phyloP scores from a whole-genome alignment of 2,113 vertebrate species.

The Gymnobelideus leadbeateri region DNA sequence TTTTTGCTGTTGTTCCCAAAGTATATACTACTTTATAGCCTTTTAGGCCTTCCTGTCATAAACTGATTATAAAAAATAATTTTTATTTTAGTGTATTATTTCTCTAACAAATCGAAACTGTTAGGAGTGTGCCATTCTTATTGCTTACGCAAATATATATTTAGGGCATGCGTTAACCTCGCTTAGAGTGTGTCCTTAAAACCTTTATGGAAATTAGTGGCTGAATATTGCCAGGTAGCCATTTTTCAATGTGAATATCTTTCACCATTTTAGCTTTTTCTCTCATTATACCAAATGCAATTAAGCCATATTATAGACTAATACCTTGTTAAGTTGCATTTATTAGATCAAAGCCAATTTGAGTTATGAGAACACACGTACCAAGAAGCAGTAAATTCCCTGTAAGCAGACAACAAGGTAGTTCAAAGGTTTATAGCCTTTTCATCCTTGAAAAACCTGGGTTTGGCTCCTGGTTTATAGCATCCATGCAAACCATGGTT shows the following conservation, averaged over 20 bases:
- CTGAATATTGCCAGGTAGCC: slow-evolving; percentile 31
- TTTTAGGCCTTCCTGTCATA: slow-evolving; percentile 11
- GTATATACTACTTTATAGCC: slow-evolving; percentile 55
- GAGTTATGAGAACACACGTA: slow-evolving; percentile 46
- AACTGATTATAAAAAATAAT: slow-evolving; percentile 52
- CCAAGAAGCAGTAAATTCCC: slow-evolving; percentile 54
- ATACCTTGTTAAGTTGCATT: slow-evolving; percentile 64
- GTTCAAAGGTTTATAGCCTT: slow-evolving; percentile 45
- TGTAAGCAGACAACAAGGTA: slow-evolving; percentile 32
- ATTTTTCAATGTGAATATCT: slow-evolving; percentile 65
- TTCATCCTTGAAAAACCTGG: slow-evolving; percentile 39
- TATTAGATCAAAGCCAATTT: slow-evolving; percentile 61
- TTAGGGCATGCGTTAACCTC: background rate
- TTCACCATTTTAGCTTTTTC: slow-evolving; percentile 67
- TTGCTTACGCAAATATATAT: slow-evolving; percentile 32
- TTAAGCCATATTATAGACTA: slow-evolving; percentile 61
- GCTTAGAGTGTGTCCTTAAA: slow-evolving; percentile 63
- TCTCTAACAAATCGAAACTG: slow-evolving; percentile 30
- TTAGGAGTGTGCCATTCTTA: background rate
- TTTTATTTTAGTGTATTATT: background rate
- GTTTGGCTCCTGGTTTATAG: slow-evolving; percentile 69
- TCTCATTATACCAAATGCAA: slow-evolving; percentile 70
- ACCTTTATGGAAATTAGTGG: slow-evolving; percentile 61
- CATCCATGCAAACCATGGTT: slow-evolving; percentile 10
- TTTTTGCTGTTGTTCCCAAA: slow-evolving; percentile 36